A percentile compares a stretch with the other conserved stretches of the same genome.
phyloP scores from a whole-genome alignment of 2,888 invertebrate species.

The Caenorhabditis sp. region DNA sequence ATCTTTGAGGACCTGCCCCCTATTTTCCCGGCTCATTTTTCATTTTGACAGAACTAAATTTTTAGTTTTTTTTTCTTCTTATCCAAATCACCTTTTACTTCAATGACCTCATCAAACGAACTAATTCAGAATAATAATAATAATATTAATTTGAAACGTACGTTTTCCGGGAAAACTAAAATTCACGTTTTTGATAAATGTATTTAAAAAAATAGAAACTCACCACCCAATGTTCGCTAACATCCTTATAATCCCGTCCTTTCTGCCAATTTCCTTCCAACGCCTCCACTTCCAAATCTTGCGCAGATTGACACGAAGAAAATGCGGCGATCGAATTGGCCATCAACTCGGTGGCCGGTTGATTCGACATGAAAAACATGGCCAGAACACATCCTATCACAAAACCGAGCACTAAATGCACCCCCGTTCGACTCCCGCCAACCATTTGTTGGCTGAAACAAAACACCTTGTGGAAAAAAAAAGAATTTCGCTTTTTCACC shows the following conservation, averaged over 20 bases:
- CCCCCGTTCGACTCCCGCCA: conserved; percentile 57
- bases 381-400: conserved; percentile 43
- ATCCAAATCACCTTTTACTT: no score
- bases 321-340: conserved; percentile 32
- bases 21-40: no score
- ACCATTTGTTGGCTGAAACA: conserved; percentile 31
- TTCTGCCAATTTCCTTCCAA: conserved; percentile 21
- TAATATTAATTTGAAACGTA: no score
- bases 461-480: background rate
- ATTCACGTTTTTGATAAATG: background rate
- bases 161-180: no score
- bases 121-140: no score
- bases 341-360: conserved; percentile 15
- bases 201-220: background rate
- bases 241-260: conserved; percentile 30
- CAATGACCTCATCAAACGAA: no score
- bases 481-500: no score
- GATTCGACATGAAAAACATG: conserved; percentile 31
- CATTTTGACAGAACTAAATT: no score
- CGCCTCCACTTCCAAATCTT: conserved; percentile 6
- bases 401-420: conserved; percentile 54
- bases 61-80: no score
- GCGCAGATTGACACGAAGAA: conserved; percentile 21
- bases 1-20: no score
- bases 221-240: conserved; percentile 40